Evolutionary conservation across 1,140 invertebrate genomes (phyloP), one percentile per base, ranked within the genome.

Genomic region (Drosophila parvula): DNA sequence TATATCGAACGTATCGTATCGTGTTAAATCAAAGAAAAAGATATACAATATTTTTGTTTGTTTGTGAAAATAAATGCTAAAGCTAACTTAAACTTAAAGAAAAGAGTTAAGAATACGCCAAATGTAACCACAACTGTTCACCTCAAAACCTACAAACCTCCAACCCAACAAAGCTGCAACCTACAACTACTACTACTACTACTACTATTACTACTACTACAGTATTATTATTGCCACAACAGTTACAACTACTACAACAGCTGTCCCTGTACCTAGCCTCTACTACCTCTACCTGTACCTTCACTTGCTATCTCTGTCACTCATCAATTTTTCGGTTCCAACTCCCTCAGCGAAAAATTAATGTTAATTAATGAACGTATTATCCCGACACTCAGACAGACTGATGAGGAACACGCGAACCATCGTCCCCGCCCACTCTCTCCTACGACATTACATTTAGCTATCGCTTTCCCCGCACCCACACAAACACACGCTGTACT

Each of bases 311-410:
- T 82, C 80, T 83, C 84, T 84, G 45, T 81, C 78, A 62, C 67
- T 79, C 80, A 88, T 89, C 80, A 74, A 53, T 65, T 88, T 88
- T 88, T 88, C 74, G 77, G 59, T 83, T 83, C 55, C 77, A 62
- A 77, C 57, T 50, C 68, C 64, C 73, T 61, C 73, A 50, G 55
- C 48, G 55, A 69, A 59, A 38, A 22, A 55, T 40, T 50, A 28
- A 12, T 18, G 10, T 18, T 38, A 38, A 5, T 6, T n/a, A 53
- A 36, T 28, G 38, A 28, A 41, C 34, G 28, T 41, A 67, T 58
- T 69, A 69, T 69, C 64, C 51, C 67, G 51, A 71, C 67, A 71
- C 51, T 41, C 61, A 67, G 69, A 73, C 67, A 71, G 53, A 71
- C 67, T 71, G 51, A 59, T 45, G 18, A 71, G 65, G 27, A 40